Percentiles rank a stretch among this genome's conserved stretches.
These are phyloP conservation scores for Poecile atricapillus DNA, from an alignment of 2,113 vertebrate species.

Conservation along the genomic window DNA sequence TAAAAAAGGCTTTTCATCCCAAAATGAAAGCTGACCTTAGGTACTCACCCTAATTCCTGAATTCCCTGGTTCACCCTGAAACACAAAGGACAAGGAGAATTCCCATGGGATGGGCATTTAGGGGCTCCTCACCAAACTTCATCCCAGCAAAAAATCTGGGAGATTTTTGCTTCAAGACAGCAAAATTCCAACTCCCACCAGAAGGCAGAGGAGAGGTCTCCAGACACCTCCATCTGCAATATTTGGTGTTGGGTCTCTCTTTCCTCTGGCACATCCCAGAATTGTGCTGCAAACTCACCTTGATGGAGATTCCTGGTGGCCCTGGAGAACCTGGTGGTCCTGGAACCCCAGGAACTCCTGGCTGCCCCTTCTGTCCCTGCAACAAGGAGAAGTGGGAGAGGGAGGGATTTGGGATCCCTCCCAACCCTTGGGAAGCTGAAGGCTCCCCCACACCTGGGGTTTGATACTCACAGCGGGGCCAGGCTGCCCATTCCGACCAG, in stretches of 20 bases:
- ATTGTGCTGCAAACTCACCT: constrained; percentile 65
- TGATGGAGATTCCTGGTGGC: constrained; percentile 77
- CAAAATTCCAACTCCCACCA: neutral
- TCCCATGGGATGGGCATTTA: neutral
- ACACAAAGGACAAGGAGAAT: neutral
- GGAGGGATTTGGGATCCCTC: neutral
- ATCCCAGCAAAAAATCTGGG: neutral
- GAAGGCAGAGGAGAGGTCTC: neutral
- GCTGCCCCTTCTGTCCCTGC: constrained; percentile 73
- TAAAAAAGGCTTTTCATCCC: neutral
- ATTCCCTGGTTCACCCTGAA: constrained; percentile 82
- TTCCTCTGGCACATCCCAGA: neutral
- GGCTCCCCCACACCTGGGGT: neutral
- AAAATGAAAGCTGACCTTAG: neutral
- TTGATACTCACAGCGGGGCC: constrained; percentile 78
- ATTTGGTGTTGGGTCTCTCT: neutral
- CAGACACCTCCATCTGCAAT: neutral
- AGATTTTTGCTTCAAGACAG: neutral
- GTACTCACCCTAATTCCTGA: constrained; percentile 77
- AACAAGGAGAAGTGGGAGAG: neutral
- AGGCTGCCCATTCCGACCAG: constrained; percentile 82
- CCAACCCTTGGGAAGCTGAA: neutral
- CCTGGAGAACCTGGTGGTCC: constrained; percentile 77
- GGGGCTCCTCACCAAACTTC: neutral
- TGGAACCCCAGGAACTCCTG: constrained; percentile 71